Evolutionary conservation across 2,797 vertebrate species (phyloP).

Genomic region (Astyanax mexicanus): DNA sequence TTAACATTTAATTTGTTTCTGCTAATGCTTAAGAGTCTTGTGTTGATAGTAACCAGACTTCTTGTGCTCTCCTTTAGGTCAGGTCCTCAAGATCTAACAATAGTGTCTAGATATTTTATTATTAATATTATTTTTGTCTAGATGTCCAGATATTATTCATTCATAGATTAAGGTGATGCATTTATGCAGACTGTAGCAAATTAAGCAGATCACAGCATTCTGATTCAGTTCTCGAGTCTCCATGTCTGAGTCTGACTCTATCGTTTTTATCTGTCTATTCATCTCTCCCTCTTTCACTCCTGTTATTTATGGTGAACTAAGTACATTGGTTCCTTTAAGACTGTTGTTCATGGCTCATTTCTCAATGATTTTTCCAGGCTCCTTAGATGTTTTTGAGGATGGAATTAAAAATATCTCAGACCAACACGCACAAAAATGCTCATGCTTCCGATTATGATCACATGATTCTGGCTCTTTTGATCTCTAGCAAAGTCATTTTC

Average conservation of each 20-base stretch:
- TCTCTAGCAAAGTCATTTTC: conserved; percentile 10
- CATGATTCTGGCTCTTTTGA: conserved; percentile 10
- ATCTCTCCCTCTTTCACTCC: background rate
- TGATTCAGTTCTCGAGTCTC: background rate
- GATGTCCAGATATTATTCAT: too few relatives aligned
- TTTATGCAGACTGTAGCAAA: too few relatives aligned
- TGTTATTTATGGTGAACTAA: background rate
- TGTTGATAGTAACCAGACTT: too few relatives aligned
- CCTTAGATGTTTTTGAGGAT: conserved; percentile 27
- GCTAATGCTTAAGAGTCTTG: too few relatives aligned
- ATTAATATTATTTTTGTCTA: too few relatives aligned
- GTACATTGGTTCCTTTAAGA: conserved; percentile 8
- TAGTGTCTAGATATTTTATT: too few relatives aligned
- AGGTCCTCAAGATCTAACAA: too few relatives aligned
- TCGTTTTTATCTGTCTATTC: background rate
- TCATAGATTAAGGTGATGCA: too few relatives aligned
- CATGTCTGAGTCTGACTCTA: background rate
- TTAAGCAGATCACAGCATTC: background rate
- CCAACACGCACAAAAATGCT: conserved; percentile 31
- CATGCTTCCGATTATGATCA: conserved; percentile 24
- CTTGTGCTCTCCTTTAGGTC: too few relatives aligned
- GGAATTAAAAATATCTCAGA: conserved; percentile 9
- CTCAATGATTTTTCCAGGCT: conserved; percentile 8
- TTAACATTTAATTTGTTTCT: too few relatives aligned
- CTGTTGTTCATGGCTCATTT: conserved; percentile 18